Evolutionary conservation across 2,113 vertebrate species (phyloP), one percentile per base, ranked within the genome.

Genomic region (Hassar affinis): DNA sequence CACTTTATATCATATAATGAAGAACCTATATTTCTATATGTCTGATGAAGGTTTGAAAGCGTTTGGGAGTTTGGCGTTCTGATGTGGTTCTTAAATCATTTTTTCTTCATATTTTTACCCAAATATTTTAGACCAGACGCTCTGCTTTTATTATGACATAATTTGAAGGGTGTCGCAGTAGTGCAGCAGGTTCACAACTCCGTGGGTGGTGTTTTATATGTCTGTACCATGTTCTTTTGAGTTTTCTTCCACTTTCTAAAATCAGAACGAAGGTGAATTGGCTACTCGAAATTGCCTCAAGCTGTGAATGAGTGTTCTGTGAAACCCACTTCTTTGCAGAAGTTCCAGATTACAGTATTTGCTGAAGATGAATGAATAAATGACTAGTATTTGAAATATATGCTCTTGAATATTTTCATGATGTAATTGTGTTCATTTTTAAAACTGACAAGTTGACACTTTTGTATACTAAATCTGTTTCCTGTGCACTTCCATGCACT

Each of bases 401-500:
- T 49, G 12, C 5, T 17, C 25, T 1, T 18, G 35, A 42, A 52
- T 59, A 42, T 3, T 62, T 4, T 61, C 1, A 27, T 25, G 8
- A 52, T 30, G 10, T 51, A 14, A 64, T 20, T 45, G 30, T 30
- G 18, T 83, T 77, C 6, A 6, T 68, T 64, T 51, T 84, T n/a
- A 1, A 68, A 84, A 68, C 15, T 68, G 74, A 38, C 18, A 78
- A 2, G 22, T 47, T 82, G 51, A 51, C 84, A 42, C 45, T 54
- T 59, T 74, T 47, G 56, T 35, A 80, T 47, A 72, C 22, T 76
- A 14, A 11, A 11, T 33, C 49, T 54, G 51, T 85, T 85, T 81
- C 79, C 49, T 75, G 84, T 74, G 15, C 54, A 52, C n/a, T 25
- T 54, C n/a, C 52, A 25, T 82, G 33, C 6, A 38, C 59, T 85